Evolutionary conservation across 2,113 vertebrate species (phyloP).

Genomic region (Telmatochromis sp.): DNA sequence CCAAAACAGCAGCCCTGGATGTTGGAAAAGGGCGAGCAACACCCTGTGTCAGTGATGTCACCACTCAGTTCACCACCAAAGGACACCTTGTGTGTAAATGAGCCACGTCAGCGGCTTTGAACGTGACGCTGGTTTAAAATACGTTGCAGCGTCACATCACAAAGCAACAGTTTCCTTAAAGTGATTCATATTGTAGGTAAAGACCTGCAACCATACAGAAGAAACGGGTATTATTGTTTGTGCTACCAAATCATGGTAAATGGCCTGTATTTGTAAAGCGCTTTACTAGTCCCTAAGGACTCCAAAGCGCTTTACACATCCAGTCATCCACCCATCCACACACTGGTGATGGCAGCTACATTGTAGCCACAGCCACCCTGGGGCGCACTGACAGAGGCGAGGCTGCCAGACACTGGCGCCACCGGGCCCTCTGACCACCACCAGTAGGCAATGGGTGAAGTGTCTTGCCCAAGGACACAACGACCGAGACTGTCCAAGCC

Average conservation of each 20-base stretch:
- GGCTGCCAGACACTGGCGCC: too few species aligned
- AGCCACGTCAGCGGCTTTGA: background rate
- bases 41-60: background rate
- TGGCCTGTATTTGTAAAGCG: rapidly evolving
- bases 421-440: too few species aligned
- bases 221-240: rapidly evolving
- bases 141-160: rapidly evolving
- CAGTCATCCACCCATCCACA: rapidly evolving
- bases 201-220: background rate
- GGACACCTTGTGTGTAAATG: background rate
- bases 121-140: background rate
- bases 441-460: too few species aligned
- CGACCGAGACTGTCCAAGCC: too few species aligned
- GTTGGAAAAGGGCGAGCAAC: background rate
- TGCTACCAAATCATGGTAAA: background rate
- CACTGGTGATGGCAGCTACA: too few species aligned
- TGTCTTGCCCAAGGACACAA: too few species aligned
- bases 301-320: rapidly evolving
- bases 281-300: rapidly evolving
- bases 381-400: too few species aligned
- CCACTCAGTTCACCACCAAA: background rate
- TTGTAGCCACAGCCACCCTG: too few species aligned
- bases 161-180: background rate
- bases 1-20: background rate
- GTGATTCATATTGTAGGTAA: background rate